Evolutionary conservation across 2,113 vertebrate genomes (phyloP).

Genomic region (Megaleporinus macrocephalus): DNA sequence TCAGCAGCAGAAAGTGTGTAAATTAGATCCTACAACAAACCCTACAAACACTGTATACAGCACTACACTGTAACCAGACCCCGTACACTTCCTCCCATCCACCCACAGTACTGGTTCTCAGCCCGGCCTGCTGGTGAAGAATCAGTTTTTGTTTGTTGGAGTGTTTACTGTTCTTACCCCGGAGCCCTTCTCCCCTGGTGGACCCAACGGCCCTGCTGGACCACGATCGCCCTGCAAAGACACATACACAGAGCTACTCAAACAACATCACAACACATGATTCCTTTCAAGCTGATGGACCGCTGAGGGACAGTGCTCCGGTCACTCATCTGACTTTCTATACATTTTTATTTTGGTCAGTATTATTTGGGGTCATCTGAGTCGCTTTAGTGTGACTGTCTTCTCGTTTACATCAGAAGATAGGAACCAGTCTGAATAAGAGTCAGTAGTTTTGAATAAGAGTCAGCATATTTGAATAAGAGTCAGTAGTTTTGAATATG

Average conservation of each 20-base stretch:
- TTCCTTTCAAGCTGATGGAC: not conserved
- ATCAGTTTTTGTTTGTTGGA: not conserved
- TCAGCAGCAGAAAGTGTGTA: too few species aligned
- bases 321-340: not conserved
- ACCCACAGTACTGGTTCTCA: not conserved
- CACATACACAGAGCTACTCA: constrained; percentile 47
- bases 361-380: not conserved
- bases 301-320: not conserved
- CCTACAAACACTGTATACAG: too few species aligned
- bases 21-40: too few species aligned
- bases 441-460: too few species aligned
- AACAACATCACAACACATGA: not conserved
- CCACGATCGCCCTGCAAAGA: constrained; percentile 90
- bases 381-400: not conserved
- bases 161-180: constrained; percentile 78
- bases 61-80: too few species aligned
- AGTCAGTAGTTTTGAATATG: too few species aligned
- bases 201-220: constrained; percentile 87
- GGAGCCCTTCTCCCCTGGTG: constrained; percentile 88
- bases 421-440: too few species aligned
- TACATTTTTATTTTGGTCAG: not conserved
- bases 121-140: too few species aligned
- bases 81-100: too few species aligned
- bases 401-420: too few species aligned
- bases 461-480: too few species aligned